These are phyloP conservation scores for Oreohelix idahoensis DNA, from an alignment of 1,140 invertebrate species.

Conservation along the genomic window DNA sequence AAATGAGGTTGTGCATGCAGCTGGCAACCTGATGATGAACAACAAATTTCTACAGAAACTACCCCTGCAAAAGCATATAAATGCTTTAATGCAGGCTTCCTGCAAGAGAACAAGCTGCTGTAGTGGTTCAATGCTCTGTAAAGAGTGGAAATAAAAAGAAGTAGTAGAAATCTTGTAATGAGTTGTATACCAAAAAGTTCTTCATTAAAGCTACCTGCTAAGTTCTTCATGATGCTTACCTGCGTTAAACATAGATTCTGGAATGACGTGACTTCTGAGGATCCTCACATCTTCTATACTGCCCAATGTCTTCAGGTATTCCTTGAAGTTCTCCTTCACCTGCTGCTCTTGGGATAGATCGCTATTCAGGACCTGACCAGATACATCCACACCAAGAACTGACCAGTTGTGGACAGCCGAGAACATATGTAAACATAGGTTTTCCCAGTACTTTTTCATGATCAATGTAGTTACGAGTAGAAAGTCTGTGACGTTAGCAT, in stretches of 20 bases:
- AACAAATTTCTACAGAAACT: no score
- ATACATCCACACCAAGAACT: constrained; percentile 24
- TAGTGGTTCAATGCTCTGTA: no score
- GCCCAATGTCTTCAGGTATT: constrained; percentile 16
- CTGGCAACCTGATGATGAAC: no score
- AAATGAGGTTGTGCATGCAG: no score
- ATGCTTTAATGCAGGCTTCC: no score
- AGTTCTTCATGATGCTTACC: no score
- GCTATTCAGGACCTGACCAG: not conserved
- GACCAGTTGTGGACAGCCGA: constrained; percentile 23
- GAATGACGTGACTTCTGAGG: constrained; percentile 10
- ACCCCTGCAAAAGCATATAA: no score
- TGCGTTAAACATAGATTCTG: constrained; percentile 24
- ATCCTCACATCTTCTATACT: not conserved
- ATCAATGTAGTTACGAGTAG: constrained; percentile 9
- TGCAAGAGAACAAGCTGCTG: no score
- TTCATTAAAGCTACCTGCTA: no score
- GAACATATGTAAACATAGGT: constrained; percentile 25
- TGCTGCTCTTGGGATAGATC: not conserved
- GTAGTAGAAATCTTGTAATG: no score
- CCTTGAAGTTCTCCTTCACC: not conserved
- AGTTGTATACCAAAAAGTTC: no score
- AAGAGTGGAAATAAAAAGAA: no score
- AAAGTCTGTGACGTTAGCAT: constrained; percentile 1
- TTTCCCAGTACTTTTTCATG: constrained; percentile 38